Percentiles rank a stretch among this genome's conserved stretches.
phyloP scores from a whole-genome alignment of 2,888 invertebrate genomes.

The Buathra laborator region DNA sequence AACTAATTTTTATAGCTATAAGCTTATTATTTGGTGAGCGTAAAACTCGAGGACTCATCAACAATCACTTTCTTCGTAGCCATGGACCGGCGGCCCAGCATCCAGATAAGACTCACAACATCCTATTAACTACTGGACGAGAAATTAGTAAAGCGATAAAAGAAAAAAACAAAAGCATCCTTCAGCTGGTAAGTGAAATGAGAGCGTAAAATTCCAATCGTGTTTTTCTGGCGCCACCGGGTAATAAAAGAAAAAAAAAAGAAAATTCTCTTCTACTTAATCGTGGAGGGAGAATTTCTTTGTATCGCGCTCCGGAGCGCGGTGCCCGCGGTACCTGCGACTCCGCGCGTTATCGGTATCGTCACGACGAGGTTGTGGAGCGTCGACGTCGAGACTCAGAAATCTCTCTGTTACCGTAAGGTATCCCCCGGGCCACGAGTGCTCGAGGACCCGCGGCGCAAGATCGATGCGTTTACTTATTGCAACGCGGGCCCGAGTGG shows the following conservation, averaged over 20 bases:
- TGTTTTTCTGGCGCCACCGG: conserved; percentile 58
- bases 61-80: conserved; percentile 3
- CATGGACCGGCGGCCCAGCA: neutral
- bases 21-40: neutral
- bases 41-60: neutral
- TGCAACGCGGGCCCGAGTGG: conserved; percentile 70
- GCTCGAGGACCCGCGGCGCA: conserved; percentile 20
- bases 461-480: conserved; percentile 74
- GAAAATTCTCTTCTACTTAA: conserved; percentile 31
- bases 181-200: conserved; percentile 10
- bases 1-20: neutral
- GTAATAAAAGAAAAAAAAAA: conserved; percentile 39
- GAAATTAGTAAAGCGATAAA: conserved; percentile 12
- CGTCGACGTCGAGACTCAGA: conserved; percentile 12
- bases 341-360: conserved; percentile 25
- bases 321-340: neutral
- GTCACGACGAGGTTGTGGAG: conserved; percentile 22
- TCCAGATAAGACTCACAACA: conserved; percentile 1
- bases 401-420: conserved; percentile 11
- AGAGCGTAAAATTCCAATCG: conserved; percentile 45
- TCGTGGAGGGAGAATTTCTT: conserved; percentile 54
- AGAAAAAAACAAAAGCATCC: neutral
- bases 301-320: conserved; percentile 37
- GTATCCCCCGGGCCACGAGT: conserved; percentile 13
- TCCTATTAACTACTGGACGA: neutral